Base-by-base conservation (phyloP, 1,140 invertebrate species). In the Dendroctonus ponderosae region DNA sequence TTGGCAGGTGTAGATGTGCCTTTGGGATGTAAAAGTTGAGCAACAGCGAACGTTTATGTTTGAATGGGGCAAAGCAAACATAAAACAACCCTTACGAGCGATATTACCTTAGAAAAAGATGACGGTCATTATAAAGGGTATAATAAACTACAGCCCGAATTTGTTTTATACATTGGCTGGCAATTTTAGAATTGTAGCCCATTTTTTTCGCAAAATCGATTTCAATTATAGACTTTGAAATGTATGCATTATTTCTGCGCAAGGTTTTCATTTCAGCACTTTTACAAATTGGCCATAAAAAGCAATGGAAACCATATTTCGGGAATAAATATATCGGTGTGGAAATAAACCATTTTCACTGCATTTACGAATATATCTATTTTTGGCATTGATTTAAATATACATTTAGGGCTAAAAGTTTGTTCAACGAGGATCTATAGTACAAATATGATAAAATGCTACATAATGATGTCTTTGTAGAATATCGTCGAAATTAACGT, bases 351-450 rank as follows among this genome's bases (percentile, higher is more conserved):
- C 14, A 14, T 26, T 8, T 7, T 51, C 37, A 14, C 49, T 58
- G 42, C 14, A 58, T 58, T 43, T 58, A 58, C 56, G 42, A 44
- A 58, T 58, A 58, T 43, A 58, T 58, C 56, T 58, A 58, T 43
- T 58, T 58, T 58, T 58, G 56, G 56, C 56, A 58, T 58, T 58
- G 41, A 6, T 58, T 44, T 58, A 26, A 58, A 58, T 12, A 7
- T 58, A 44, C 11, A 43, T 46, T 58, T 44, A 58, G 41, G 42
- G 56, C 42, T 15, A 43, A 58, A 58, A 44, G 56, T 58, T 56
- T 38, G 14, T 53, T 11, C 26, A 26, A 26, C 26, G 26, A 26
- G 26, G 26, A 26, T 26, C 26, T 26, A 26, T 26, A 26, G 3
- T 26, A 26, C 26, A 26, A 26, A 26, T 26, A 26, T 26, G 26